phyloP scores from a whole-genome alignment of 2,113 vertebrate genomes.

The Capreolus pygargus region DNA sequence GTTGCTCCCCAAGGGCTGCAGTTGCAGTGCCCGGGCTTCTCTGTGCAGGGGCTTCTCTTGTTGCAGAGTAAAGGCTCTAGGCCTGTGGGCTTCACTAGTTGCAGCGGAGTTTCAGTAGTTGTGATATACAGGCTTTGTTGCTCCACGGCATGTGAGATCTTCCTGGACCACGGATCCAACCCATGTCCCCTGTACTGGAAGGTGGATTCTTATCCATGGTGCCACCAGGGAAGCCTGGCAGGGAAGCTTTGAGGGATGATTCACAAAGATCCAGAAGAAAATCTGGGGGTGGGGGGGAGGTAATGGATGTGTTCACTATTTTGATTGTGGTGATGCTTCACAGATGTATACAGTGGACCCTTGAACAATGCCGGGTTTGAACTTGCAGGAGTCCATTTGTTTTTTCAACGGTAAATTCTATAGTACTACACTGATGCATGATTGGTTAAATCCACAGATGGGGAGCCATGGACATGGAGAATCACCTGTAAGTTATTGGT shows the following conservation, averaged over 20 bases:
- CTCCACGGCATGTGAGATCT: background rate
- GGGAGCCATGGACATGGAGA: background rate
- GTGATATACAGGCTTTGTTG: rapidly evolving
- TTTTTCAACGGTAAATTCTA: background rate
- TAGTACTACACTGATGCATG: background rate
- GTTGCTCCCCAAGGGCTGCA: background rate
- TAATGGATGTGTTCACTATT: background rate
- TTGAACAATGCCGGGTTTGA: background rate
- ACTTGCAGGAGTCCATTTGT: background rate
- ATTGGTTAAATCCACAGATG: background rate
- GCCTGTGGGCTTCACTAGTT: background rate
- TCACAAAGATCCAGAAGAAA: background rate
- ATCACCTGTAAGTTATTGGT: background rate
- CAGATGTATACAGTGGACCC: background rate
- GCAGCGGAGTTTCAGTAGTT: background rate
- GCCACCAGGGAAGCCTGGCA: background rate
- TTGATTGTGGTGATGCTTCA: background rate
- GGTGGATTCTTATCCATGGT: background rate
- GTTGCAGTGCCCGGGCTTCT: rapidly evolving
- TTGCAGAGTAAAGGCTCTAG: background rate
- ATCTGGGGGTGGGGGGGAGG: background rate
- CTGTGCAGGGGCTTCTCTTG: background rate
- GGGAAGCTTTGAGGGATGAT: background rate
- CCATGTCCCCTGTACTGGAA: background rate
- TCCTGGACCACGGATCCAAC: background rate